Percentiles rank a stretch among this genome's conserved stretches.
These are phyloP conservation scores for Notechis scutatus DNA, from an alignment of 2,113 vertebrate genomes.

Conservation along the genomic window DNA sequence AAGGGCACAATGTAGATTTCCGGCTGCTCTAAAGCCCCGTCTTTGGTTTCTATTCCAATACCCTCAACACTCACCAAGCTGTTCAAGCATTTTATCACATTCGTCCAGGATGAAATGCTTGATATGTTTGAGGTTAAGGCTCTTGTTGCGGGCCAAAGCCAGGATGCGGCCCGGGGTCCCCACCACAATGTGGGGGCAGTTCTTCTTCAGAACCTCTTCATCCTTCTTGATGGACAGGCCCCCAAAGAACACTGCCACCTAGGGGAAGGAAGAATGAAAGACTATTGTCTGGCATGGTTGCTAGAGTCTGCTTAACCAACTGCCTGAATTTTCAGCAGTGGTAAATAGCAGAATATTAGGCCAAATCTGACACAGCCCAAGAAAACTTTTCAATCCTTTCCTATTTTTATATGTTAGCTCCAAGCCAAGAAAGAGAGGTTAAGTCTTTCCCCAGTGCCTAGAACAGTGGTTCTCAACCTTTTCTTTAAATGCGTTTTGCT, in stretches of 20 bases:
- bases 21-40: not conserved
- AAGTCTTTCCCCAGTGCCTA: not conserved
- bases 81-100: constrained; percentile 85
- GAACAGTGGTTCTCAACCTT: not conserved
- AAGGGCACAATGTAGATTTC: not conserved
- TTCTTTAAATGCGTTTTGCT: not conserved
- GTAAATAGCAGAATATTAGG: not conserved
- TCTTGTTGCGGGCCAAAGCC: constrained; percentile 79
- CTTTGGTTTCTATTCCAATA: not conserved
- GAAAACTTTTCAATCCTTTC: not conserved
- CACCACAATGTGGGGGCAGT: constrained; percentile 81
- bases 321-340: not conserved
- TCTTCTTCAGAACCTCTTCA: constrained; percentile 80
- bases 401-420: not conserved
- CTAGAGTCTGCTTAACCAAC: not conserved
- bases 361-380: not conserved
- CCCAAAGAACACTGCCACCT: constrained; percentile 84
- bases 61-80: constrained; percentile 70
- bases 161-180: constrained; percentile 81
- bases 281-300: not conserved
- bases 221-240: constrained; percentile 84
- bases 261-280: not conserved
- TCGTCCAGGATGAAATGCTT: constrained; percentile 87
- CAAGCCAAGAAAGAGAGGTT: not conserved
- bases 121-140: constrained; percentile 81